Percentiles rank a stretch among this genome's conserved stretches.
phyloP scores from a whole-genome alignment of 2,888 invertebrate genomes.

The Stratiomys singularior region DNA sequence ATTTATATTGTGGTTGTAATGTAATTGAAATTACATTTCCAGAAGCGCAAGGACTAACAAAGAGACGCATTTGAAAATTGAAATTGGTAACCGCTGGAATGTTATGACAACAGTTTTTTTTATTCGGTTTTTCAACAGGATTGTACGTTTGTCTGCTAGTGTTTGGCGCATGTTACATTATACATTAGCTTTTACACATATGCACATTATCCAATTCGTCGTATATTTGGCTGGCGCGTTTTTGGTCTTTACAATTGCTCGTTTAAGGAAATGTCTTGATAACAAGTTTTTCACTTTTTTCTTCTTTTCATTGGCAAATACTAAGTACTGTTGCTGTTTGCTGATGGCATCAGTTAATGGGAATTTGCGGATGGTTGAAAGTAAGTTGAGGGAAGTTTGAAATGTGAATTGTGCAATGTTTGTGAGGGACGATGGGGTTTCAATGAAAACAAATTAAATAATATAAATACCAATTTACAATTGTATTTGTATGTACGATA shows the following conservation, averaged over 20 bases:
- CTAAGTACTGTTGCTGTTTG: conserved; percentile 3
- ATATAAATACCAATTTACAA: conserved; percentile 26
- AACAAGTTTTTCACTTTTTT: conserved; percentile 40
- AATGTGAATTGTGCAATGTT: not conserved
- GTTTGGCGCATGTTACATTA: not conserved
- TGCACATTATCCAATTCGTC: conserved; percentile 2
- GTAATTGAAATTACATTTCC: conserved; percentile 39
- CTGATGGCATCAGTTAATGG: conserved; percentile 46
- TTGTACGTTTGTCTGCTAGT: not conserved
- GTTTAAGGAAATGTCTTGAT: conserved; percentile 25
- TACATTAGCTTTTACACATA: conserved; percentile 1
- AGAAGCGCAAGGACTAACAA: not conserved
- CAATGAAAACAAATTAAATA: conserved; percentile 7
- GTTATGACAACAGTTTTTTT: conserved; percentile 28
- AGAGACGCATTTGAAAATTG: conserved; percentile 21
- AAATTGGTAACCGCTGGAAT: conserved; percentile 39
- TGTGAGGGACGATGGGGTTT: not conserved
- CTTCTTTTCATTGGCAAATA: not conserved
- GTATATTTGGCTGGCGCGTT: not conserved
- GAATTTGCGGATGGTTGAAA: conserved; percentile 41
- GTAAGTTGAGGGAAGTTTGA: conserved; percentile 1
- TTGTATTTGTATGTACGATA: not conserved
- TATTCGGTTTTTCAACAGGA: not conserved
- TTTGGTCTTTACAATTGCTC: not conserved
- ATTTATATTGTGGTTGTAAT: conserved; percentile 23